Evolutionary conservation across 2,797 vertebrate genomes (phyloP), one percentile per base, ranked within the genome.

Genomic region (Siniperca obscura): DNA sequence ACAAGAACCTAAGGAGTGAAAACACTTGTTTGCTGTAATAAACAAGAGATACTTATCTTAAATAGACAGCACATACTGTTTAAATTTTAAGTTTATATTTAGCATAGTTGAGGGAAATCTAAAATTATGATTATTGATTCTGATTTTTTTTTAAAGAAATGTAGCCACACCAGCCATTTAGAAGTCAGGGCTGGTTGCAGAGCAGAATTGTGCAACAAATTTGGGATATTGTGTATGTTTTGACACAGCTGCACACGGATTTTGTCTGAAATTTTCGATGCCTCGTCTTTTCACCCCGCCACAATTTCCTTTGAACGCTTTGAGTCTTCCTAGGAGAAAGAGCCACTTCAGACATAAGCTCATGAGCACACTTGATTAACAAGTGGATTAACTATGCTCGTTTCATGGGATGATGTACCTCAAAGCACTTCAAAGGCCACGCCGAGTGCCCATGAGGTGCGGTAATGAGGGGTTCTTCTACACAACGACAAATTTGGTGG

Each of bases 401-500:
- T 95, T 96, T 95, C 93, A 95, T 93, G 94, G 94, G 91, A 92
- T 92, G 93, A 94, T 95, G 93, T 93, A 95, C 94, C 95, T 95
- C 95, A 95, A 93, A 96, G 95, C 95, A 96, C 95, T 96, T 96
- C 95, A 96, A 96, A 95, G 95, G 93, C 93, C 94, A 91, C 80
- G 92, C 87, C 91, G 91, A 93, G 93, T 92, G 93, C 92, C 94
- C 91, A 87, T 84, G 93, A 96, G 95, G 95, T 93, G 92, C 91
- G 62, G 94, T 96, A 96, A 96, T 95, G 94, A 96, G 94, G 93
- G 93, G 82, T 89, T 94, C 90, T 92, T 85, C 90, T 77, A 88
- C 87, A 88, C 93, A 80, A 88, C 87, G 83, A 84, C 91, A 92
- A 91, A 93, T 93, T 84, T 80, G 89, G 93, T 90, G 91, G 90